Base-by-base conservation (phyloP, 1,140 invertebrate genomes). In the Asbolus verrucosus region DNA sequence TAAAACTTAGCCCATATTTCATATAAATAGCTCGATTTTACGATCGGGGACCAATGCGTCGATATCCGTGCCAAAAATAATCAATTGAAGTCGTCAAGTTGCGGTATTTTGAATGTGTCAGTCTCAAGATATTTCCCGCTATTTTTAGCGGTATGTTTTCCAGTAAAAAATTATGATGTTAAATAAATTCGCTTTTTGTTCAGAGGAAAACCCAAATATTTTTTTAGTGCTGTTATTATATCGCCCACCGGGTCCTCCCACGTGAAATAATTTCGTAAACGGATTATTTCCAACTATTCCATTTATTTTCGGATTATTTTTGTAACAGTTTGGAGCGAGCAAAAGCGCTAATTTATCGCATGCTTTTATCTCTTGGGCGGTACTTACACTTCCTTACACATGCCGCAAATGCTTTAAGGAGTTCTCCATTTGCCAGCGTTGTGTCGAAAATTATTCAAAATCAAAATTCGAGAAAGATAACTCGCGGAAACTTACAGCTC, bases 271-370 rank as follows among this genome's bases (percentile, higher is more conserved):
- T 54, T 54, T 27, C 46, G 21, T 54, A 24, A 27, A 54, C 46
- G 46, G 19, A 54, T 54, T 27, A 54, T 54, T 54, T 54, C 46
- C 19, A 54, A 50, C 43, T 50, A 50, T 50, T 50, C 43, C 43
- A 50, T 50, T 54, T 30, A 54, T 43, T 43, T 43, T 43, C 39
- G 15, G 16, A 15, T 43, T 43, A 43, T 15, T 54, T 54, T 54
- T 54, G 43, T 50, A 50, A 13, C 46, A 19, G 24, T 14, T 54
- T 54, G 19, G 19, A 54, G 14, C 21, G 21, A 13, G 19, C 19
- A 14, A 43, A 43, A 43, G 39, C 39, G 39, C 6, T 4, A 43
- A 9, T 15, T 4, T 16, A 14, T 16, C 16, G 16, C 39, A 15
- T 43, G 14, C 39, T 43, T 43, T 43, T 43, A 43, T 43, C 15